phyloP scores from a whole-genome alignment of 1,140 invertebrate species.

The Paralvinella palmiformis region DNA sequence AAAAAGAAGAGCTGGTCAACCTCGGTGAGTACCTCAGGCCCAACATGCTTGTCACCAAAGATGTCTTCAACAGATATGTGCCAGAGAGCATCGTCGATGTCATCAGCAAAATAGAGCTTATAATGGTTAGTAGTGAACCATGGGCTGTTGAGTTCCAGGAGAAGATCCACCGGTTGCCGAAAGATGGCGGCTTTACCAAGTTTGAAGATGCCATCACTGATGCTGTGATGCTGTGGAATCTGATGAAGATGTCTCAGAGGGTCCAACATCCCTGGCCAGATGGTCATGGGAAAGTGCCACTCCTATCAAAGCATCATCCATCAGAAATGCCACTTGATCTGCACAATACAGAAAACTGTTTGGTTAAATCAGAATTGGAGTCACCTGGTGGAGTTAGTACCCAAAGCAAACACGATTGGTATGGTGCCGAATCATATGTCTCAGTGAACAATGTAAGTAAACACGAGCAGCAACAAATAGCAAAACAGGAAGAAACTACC shows the following conservation, averaged over 20 bases:
- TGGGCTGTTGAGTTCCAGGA: constrained; percentile 9
- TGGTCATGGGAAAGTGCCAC: background rate
- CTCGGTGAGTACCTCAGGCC: constrained; percentile 14
- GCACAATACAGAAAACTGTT: background rate
- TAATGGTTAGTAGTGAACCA: constrained; percentile 1
- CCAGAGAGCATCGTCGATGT: constrained; percentile 17
- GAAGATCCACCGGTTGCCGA: background rate
- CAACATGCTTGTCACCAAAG: constrained; percentile 17
- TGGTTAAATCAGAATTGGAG: background rate
- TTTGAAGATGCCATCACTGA: constrained; percentile 16
- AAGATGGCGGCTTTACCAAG: constrained; percentile 6
- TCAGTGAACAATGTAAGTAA: background rate
- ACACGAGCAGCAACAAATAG: background rate
- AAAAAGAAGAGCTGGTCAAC: constrained; percentile 7
- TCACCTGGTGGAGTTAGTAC: background rate
- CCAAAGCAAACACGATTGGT: background rate
- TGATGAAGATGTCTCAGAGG: background rate
- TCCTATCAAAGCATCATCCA: background rate
- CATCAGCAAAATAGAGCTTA: constrained; percentile 4
- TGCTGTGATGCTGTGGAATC: constrained; percentile 14
- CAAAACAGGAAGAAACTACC: no score
- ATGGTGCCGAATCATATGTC: background rate
- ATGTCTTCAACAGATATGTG: constrained; percentile 19
- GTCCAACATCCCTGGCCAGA: background rate
- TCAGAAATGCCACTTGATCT: background rate